Conservation (phyloP, 2,797 vertebrate genomes). For the Pygocentrus nattereri region DNA sequence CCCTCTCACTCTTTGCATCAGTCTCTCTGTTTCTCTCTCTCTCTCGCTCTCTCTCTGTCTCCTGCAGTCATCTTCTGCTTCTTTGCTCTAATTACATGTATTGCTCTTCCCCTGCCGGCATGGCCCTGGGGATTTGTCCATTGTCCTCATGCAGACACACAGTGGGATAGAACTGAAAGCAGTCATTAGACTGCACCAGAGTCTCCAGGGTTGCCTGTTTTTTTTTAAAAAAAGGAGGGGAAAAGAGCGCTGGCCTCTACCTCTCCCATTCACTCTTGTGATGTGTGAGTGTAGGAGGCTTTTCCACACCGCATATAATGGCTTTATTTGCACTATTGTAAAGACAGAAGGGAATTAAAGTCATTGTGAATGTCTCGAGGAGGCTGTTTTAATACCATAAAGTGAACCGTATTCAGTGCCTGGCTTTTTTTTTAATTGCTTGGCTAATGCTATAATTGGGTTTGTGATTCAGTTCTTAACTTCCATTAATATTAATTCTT, state of each 20-base stretch:
- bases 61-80: constrained; percentile 9
- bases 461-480: constrained; percentile 85
- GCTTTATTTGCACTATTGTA: constrained; percentile 77
- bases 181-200: constrained; percentile 74
- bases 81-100: constrained; percentile 62
- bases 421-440: constrained; percentile 70
- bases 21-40: background rate
- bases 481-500: constrained; percentile 81
- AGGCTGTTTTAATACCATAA: constrained; percentile 85
- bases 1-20: constrained; percentile 7
- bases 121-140: constrained; percentile 47
- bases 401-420: constrained; percentile 80
- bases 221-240: constrained; percentile 68
- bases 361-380: constrained; percentile 77
- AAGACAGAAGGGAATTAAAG: constrained; percentile 73
- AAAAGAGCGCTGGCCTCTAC: constrained; percentile 70
- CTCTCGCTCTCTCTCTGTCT: background rate
- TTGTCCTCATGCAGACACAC: constrained; percentile 56
- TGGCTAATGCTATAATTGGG: constrained; percentile 88
- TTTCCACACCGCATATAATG: constrained; percentile 77
- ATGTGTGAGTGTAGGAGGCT: constrained; percentile 70
- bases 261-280: constrained; percentile 71
- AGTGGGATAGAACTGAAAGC: constrained; percentile 62
- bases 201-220: constrained; percentile 75
- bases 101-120: constrained; percentile 51